Evolutionary conservation across 2,888 invertebrate genomes (phyloP).

Genomic region (Melinaea marsaeus): DNA sequence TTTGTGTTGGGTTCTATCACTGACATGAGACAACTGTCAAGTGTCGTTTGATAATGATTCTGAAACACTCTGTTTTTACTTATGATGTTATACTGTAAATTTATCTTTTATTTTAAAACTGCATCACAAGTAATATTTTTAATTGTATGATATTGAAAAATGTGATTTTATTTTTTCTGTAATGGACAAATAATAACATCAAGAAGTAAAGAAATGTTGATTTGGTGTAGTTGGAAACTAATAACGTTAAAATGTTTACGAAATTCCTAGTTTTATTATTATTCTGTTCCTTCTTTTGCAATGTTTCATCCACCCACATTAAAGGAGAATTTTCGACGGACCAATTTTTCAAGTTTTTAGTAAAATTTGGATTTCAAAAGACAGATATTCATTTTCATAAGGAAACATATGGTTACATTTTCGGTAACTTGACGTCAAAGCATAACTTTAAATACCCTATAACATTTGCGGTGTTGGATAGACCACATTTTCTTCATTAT

Average conservation of each 20-base stretch:
- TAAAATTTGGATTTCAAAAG: slow-evolving; percentile 98
- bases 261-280: slow-evolving; percentile 51
- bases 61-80: slow-evolving; percentile 1
- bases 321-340: slow-evolving; percentile 67
- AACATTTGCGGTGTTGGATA: slow-evolving; percentile 93
- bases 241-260: slow-evolving; percentile 53
- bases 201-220: slow-evolving; percentile 28
- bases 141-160: neutral
- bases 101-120: neutral
- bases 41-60: neutral
- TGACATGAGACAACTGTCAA: neutral
- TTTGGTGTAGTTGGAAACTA: slow-evolving; percentile 21
- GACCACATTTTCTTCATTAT: slow-evolving; percentile 91
- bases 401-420: slow-evolving; percentile 95
- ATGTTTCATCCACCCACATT: slow-evolving; percentile 58
- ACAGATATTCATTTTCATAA: slow-evolving; percentile 91
- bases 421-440: slow-evolving; percentile 93
- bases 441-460: slow-evolving; percentile 81
- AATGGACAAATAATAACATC: slow-evolving; percentile 1
- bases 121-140: neutral
- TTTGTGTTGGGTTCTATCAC: neutral
- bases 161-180: neutral
- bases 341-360: slow-evolving; percentile 93
- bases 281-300: slow-evolving; percentile 42
- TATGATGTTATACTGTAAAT: slow-evolving; percentile 4